Conservation (phyloP, 2,797 vertebrate genomes). For the Oceanodroma leucorhoa region DNA sequence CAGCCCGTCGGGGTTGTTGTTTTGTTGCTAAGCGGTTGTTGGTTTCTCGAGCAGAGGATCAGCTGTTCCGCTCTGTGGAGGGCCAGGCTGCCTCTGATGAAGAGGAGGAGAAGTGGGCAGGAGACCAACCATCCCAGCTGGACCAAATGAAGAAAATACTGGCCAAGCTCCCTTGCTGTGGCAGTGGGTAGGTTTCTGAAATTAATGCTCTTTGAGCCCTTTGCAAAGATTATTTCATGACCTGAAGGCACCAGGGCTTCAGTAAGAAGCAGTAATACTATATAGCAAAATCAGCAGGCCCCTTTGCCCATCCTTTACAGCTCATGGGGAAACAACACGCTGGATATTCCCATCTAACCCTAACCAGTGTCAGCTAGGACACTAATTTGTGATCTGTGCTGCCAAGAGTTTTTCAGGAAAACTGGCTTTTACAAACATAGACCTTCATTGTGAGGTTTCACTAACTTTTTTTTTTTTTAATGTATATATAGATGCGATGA, state of each 20-base stretch:
- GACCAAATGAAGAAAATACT: constrained; percentile 75
- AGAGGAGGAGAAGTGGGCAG: constrained; percentile 85
- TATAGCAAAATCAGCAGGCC: not conserved
- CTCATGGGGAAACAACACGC: fast-evolving
- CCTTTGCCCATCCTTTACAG: not conserved
- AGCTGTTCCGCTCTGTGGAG: constrained; percentile 90
- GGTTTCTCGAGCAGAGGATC: constrained; percentile 81
- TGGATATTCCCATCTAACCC: not conserved
- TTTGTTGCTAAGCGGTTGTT: not conserved
- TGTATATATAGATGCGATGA: constrained; percentile 79
- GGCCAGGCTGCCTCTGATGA: constrained; percentile 92
- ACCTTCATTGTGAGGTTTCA: not conserved
- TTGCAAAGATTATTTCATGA: not conserved
- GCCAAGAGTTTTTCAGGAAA: not conserved
- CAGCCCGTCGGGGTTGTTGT: not conserved
- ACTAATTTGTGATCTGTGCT: not conserved
- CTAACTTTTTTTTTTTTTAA: not conserved
- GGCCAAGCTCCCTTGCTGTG: constrained; percentile 79
- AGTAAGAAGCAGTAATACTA: not conserved
- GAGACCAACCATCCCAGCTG: constrained; percentile 70
- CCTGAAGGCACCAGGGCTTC: not conserved
- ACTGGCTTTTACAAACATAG: not conserved
- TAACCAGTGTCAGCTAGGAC: fast-evolving
- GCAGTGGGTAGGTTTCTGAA: constrained; percentile 74
- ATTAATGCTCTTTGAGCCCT: not conserved